These are phyloP conservation scores for Calcarius lapponicus DNA, from an alignment of 2,797 vertebrate genomes.

Conservation along the genomic window DNA sequence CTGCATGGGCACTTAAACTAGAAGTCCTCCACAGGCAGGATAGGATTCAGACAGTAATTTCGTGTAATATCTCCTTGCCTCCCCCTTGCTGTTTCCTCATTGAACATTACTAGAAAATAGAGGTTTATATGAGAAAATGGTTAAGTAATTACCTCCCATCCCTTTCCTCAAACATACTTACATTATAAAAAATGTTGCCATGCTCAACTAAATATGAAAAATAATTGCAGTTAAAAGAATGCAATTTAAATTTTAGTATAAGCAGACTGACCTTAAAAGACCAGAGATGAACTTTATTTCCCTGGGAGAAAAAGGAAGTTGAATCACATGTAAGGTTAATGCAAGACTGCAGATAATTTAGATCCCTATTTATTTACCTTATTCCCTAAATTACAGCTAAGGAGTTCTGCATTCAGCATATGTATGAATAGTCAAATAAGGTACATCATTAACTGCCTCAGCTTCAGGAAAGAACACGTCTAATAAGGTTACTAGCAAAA, in stretches of 20 bases:
- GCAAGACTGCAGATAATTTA: not conserved
- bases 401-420: not conserved
- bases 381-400: not conserved
- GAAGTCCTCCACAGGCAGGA: not conserved
- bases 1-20: not conserved
- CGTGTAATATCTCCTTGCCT: not conserved
- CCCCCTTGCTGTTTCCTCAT: not conserved
- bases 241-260: not conserved
- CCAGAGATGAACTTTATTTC: not conserved
- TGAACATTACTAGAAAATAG: not conserved
- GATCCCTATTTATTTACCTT: not conserved
- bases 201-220: not conserved
- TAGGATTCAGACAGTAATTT: not conserved
- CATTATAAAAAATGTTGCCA: not conserved
- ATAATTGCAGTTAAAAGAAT: not conserved
- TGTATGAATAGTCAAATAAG: not conserved
- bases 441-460: slow-evolving; percentile 20
- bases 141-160: not conserved
- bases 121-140: not conserved
- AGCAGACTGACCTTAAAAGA: not conserved
- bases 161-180: not conserved
- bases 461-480: not conserved
- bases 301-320: not conserved
- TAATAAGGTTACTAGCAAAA: slow-evolving; percentile 36
- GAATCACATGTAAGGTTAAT: not conserved